These are phyloP conservation scores for Cynocephalus volans DNA, from an alignment of 2,113 vertebrate genomes.

Conservation along the genomic window DNA sequence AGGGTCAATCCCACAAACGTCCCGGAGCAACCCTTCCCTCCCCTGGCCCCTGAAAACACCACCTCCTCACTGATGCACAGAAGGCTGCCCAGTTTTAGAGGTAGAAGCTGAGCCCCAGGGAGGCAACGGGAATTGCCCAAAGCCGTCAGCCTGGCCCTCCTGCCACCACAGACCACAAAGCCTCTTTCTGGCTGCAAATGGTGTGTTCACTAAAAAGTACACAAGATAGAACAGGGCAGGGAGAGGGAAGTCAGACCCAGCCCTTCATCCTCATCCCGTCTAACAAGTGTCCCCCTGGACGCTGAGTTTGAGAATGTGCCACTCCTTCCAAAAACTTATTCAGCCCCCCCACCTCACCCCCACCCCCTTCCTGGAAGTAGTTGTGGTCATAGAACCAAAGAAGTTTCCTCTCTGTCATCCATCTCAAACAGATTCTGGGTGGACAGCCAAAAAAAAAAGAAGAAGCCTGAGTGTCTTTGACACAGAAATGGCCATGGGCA, in stretches of 20 bases:
- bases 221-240: not conserved
- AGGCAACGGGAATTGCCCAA: slow-evolving; percentile 77
- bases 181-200: slow-evolving; percentile 46
- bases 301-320: not conserved
- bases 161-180: slow-evolving; percentile 75
- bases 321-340: slow-evolving; percentile 62
- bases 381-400: slow-evolving; percentile 70
- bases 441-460: not conserved
- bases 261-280: not conserved
- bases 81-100: slow-evolving; percentile 30
- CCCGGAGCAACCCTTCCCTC: not conserved
- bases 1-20: not conserved
- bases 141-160: slow-evolving; percentile 37
- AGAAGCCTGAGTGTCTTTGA: not conserved
- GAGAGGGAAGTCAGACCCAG: not conserved
- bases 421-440: slow-evolving; percentile 57
- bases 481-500: not conserved
- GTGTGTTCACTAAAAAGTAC: slow-evolving; percentile 67
- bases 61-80: not conserved
- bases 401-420: slow-evolving; percentile 75
- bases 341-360: not conserved
- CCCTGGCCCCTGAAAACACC: not conserved
- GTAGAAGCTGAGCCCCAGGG: slow-evolving; percentile 50
- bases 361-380: slow-evolving; percentile 78
- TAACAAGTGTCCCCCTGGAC: not conserved